Base-by-base conservation (phyloP, 2,113 vertebrate genomes). In the Heterotis niloticus region DNA sequence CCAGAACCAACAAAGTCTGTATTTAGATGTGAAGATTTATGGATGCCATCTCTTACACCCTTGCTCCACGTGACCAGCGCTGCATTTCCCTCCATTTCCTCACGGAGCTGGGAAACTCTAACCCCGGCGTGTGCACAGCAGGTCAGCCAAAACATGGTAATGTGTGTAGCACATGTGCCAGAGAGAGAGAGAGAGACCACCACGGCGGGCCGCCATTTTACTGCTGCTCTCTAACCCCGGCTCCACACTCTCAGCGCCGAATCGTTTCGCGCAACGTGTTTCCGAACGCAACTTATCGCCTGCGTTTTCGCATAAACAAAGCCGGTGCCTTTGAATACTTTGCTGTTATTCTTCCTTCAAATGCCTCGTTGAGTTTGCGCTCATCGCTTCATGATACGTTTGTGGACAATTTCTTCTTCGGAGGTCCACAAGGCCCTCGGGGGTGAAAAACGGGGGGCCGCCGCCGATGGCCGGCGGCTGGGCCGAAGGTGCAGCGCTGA, bases 111-210 rank as follows among this genome's bases (percentile, higher is more conserved):
- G 79, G 94, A 95, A 96, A 96, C 86, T 87, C 90, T 89, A 94
- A 92, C 93, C 93, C 83, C 71, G 78, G 88, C 90, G 91, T 93
- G 91, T 85, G 90, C 91, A 87, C 89, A 84, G 85, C 86, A 88
- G 92, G 91, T 93, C 92, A 93, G 91, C 84, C 89, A 83, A 94
- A 93, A 93, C 94, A 93, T 89, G 88, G 93, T 95, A 94, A 96
- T 95, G 92, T 95, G 92, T 95, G 94, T 91, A 96, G 91, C 94
- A 97, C 91, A 92, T 96, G 94, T 94, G 93, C 92, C 86, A 89
- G 84, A 86, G 90, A 91, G 87, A 89, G 84, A 86, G 90, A 91
- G 87, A 90, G 91, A 78, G 81, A 90, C 94, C 93, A 94, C 94
- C 94, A 77, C 88, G 80, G 90, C 81, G 92, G 34, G 52, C n/a